A percentile compares a stretch with the other conserved stretches of the same genome.
phyloP scores from a whole-genome alignment of 2,113 vertebrate genomes.

The Siniperca knerii region DNA sequence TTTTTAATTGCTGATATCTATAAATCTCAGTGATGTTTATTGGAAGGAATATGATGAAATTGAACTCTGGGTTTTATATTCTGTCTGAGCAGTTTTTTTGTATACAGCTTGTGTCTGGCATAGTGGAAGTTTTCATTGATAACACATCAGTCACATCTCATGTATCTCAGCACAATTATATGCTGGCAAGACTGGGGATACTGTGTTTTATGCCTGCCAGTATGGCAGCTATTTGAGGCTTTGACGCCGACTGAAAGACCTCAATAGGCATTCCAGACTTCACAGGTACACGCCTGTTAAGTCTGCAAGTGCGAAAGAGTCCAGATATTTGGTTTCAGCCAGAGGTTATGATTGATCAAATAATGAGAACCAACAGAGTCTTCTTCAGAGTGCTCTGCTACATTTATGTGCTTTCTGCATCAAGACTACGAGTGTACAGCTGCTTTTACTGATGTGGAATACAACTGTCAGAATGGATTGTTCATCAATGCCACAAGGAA shows the following conservation, averaged over 20 bases:
- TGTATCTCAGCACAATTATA: background rate
- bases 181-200: background rate
- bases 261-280: background rate
- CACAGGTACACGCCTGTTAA: background rate
- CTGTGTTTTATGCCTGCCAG: background rate
- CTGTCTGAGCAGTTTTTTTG: background rate
- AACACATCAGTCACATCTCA: background rate
- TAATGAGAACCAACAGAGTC: background rate
- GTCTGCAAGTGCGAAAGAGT: background rate
- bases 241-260: background rate
- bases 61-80: background rate
- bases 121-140: background rate
- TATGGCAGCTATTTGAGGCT: background rate
- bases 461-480: slow-evolving; percentile 38
- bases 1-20: too few relatives aligned
- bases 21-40: too few relatives aligned
- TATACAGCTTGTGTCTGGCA: background rate
- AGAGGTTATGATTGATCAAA: background rate
- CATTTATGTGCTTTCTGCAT: background rate
- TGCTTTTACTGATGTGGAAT: slow-evolving; percentile 35
- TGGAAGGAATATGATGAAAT: background rate
- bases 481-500: slow-evolving; percentile 14
- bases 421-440: background rate
- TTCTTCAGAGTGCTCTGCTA: background rate
- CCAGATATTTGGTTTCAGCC: background rate